Evolutionary conservation across 2,888 invertebrate genomes (phyloP).

Genomic region (Smittia sp.): DNA sequence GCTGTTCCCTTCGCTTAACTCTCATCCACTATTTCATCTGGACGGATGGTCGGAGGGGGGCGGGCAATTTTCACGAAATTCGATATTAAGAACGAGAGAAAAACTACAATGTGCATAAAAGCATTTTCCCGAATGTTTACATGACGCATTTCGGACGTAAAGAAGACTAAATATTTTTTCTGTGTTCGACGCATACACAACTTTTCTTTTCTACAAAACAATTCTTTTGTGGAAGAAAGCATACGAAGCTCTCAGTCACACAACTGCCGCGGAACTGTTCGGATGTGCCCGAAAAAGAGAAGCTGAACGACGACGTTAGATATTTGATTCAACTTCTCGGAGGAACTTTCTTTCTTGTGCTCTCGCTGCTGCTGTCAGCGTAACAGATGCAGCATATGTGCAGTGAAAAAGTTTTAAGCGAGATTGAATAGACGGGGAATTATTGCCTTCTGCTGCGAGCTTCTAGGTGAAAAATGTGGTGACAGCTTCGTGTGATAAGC

Average conservation of each 20-base stretch:
- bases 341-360: not conserved
- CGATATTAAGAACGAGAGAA: not conserved
- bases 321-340: constrained; percentile 6
- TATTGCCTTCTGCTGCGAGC: not conserved
- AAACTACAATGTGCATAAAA: constrained; percentile 5
- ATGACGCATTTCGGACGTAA: constrained; percentile 25
- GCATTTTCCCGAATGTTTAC: constrained; percentile 26
- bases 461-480: not conserved
- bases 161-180: constrained; percentile 19
- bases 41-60: not conserved
- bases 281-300: constrained; percentile 24
- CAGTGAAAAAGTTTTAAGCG: constrained; percentile 11
- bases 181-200: constrained; percentile 32
- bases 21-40: not conserved
- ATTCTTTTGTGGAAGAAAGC: constrained; percentile 7
- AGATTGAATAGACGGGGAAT: not conserved
- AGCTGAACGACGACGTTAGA: not conserved
- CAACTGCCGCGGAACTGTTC: constrained; percentile 21
- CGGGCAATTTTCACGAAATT: not conserved
- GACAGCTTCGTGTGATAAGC: not conserved
- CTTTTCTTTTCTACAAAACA: constrained; percentile 23
- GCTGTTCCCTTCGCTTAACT: not conserved
- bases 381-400: constrained; percentile 25
- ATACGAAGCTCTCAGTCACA: constrained; percentile 22
- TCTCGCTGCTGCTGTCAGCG: not conserved